A percentile compares a stretch with the other conserved stretches of the same genome.
These are phyloP conservation scores for Liopterus haemorrhoidalis DNA, from an alignment of 2,888 invertebrate species.

Conservation along the genomic window DNA sequence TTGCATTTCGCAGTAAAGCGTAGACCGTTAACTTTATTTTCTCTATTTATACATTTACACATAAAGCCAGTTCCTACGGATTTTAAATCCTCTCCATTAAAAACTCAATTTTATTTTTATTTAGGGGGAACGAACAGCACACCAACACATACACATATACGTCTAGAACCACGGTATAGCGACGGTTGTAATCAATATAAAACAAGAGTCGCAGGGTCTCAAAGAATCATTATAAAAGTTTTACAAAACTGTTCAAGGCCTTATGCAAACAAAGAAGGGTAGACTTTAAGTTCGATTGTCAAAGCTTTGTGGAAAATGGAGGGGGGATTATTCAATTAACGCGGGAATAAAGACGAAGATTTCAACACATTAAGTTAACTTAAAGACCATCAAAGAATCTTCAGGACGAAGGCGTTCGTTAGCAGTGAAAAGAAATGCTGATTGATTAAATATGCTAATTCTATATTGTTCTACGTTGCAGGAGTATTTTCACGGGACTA, in stretches of 20 bases:
- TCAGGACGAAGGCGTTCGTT: slow-evolving; percentile 14
- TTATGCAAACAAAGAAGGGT: slow-evolving; percentile 18
- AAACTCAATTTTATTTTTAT: too few species aligned
- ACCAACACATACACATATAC: too few species aligned
- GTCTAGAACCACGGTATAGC: too few species aligned
- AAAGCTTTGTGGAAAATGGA: slow-evolving; percentile 17
- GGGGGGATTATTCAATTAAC: slow-evolving; percentile 24
- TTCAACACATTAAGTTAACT: slow-evolving; percentile 25
- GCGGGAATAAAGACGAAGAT: slow-evolving; percentile 24
- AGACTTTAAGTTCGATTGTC: slow-evolving; percentile 22
- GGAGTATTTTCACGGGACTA: slow-evolving; percentile 17
- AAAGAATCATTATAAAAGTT: slow-evolving; percentile 24
- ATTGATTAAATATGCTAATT: slow-evolving; percentile 25
- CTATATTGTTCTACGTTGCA: slow-evolving; percentile 17
- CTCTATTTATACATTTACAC: not conserved
- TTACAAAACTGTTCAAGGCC: slow-evolving; percentile 20
- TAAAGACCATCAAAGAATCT: slow-evolving; percentile 17
- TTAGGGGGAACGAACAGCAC: too few species aligned
- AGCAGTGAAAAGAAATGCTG: slow-evolving; percentile 21
- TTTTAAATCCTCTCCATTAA: slow-evolving; percentile 11
- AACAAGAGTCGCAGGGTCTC: too few species aligned
- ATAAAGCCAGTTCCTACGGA: not conserved
- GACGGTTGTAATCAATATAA: too few species aligned
- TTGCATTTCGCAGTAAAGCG: too few species aligned
- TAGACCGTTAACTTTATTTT: too few species aligned